Percentiles rank a stretch among this genome's conserved stretches.
Conservation (phyloP, 35 echinoderm and acorn worm species). For the Lytechinus variegatus region DNA sequence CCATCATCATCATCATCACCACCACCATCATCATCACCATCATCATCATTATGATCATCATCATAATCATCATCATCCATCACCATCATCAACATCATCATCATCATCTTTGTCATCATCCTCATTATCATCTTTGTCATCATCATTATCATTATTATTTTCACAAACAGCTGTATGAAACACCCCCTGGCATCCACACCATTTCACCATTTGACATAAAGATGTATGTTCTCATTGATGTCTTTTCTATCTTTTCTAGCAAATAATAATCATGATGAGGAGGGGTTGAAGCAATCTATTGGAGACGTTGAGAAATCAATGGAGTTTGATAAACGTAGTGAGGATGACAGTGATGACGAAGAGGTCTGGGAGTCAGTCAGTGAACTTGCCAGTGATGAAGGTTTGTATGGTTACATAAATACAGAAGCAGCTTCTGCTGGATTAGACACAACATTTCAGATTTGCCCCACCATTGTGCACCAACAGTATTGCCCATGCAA, state of each 20-base stretch:
- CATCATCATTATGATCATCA: too few relatives aligned
- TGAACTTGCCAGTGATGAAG: constrained; percentile 46
- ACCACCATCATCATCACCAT: too few relatives aligned
- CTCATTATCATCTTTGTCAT: too few relatives aligned
- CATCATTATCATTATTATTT: neutral
- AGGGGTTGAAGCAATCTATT: neutral
- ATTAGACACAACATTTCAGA: too few relatives aligned
- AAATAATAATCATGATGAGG: neutral
- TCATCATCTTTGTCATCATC: too few relatives aligned
- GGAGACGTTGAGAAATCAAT: neutral
- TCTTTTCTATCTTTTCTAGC: neutral
- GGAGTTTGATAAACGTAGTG: neutral
- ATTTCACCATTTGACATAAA: neutral
- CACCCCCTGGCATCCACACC: neutral
- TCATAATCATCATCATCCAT: too few relatives aligned
- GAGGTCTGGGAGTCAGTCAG: constrained; percentile 16
- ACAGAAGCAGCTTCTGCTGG: too few relatives aligned
- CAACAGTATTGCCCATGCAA: too few relatives aligned
- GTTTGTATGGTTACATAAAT: neutral
- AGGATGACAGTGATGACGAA: neutral
- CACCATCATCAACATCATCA: too few relatives aligned
- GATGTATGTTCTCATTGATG: neutral
- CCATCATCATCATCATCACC: too few relatives aligned
- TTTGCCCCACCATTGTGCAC: too few relatives aligned
- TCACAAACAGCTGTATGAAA: neutral